Evolutionary conservation across 1,140 invertebrate genomes (phyloP).

Genomic region (Papilio dardanus): DNA sequence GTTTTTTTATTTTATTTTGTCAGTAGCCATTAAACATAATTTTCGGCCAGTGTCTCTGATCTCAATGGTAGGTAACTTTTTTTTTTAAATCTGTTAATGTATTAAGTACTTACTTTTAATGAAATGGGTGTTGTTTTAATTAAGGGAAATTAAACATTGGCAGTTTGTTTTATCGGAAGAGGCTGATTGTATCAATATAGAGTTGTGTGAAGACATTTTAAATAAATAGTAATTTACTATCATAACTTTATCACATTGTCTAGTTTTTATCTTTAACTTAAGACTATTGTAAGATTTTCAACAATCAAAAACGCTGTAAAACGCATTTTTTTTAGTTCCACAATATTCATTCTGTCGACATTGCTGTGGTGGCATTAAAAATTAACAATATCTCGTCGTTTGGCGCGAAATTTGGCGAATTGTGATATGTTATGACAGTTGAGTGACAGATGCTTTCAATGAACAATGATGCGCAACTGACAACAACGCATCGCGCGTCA

Average conservation of each 20-base stretch:
- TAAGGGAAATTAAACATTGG: not conserved
- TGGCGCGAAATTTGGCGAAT: conserved; percentile 55
- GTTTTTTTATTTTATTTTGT: conserved; percentile 63
- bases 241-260: no score
- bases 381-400: conserved; percentile 57
- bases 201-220: not conserved
- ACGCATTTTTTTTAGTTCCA: not conserved
- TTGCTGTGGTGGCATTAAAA: conserved; percentile 54
- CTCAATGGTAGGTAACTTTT: not conserved
- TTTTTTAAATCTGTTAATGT: not conserved
- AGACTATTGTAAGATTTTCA: not conserved
- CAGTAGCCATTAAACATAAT: conserved; percentile 49
- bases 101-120: not conserved
- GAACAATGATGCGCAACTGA: conserved; percentile 67
- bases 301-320: not conserved
- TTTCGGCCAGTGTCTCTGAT: conserved; percentile 4
- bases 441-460: conserved; percentile 79
- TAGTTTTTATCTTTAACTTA: not conserved
- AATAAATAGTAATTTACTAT: not conserved
- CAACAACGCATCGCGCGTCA: conserved; percentile 51
- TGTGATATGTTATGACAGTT: conserved; percentile 74
- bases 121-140: no score
- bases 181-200: no score
- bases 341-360: conserved; percentile 35
- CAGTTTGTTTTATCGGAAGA: not conserved